A percentile compares a stretch with the other conserved stretches of the same genome.
These are phyloP conservation scores for Akabosia matsudoensis DNA, from an alignment of 1,140 invertebrate species.

Conservation along the genomic window DNA sequence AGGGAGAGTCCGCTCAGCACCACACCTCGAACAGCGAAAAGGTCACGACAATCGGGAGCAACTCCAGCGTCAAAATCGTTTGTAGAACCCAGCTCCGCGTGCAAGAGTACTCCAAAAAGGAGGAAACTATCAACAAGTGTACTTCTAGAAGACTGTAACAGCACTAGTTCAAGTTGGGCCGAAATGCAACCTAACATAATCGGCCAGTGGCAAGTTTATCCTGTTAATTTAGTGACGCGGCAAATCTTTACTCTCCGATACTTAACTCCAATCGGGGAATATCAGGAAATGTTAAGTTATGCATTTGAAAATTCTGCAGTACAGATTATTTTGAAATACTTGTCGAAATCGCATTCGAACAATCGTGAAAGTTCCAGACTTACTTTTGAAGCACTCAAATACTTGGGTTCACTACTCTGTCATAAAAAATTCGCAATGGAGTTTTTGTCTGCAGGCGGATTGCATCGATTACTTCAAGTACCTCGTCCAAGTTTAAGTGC, in stretches of 20 bases:
- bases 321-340: constrained; percentile 79
- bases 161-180: constrained; percentile 60
- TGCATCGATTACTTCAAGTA: constrained; percentile 80
- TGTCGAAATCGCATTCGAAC: constrained; percentile 19
- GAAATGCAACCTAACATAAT: constrained; percentile 84
- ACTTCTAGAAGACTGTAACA: constrained; percentile 4
- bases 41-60: neutral
- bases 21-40: neutral
- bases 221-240: constrained; percentile 76
- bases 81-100: constrained; percentile 1
- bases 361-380: constrained; percentile 65
- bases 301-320: constrained; percentile 89
- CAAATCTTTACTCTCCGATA: constrained; percentile 90
- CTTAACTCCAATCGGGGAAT: constrained; percentile 90
- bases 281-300: constrained; percentile 90
- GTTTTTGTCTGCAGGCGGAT: constrained; percentile 79
- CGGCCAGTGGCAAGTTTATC: constrained; percentile 79
- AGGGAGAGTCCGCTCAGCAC: neutral
- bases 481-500: constrained; percentile 89
- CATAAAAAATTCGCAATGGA: constrained; percentile 97
- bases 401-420: constrained; percentile 85
- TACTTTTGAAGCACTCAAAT: constrained; percentile 92
- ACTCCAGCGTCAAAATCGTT: neutral
- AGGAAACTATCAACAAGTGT: constrained; percentile 4
- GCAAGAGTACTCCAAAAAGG: constrained; percentile 5